phyloP scores from a whole-genome alignment of 2,797 vertebrate genomes.

The Rhabdophis nuchalis region DNA sequence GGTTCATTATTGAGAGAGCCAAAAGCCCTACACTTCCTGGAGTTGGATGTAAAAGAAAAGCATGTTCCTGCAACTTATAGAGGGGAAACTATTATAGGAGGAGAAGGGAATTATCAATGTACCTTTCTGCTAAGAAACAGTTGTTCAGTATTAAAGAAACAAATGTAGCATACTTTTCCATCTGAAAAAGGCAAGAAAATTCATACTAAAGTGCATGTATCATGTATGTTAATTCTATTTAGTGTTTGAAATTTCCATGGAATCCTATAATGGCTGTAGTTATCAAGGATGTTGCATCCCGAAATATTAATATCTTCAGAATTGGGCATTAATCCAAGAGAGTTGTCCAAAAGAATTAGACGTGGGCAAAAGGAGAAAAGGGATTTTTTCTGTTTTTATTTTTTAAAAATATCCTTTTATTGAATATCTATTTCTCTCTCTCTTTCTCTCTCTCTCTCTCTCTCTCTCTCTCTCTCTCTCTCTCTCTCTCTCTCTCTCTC shows the following conservation, averaged over 20 bases:
- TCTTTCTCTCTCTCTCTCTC: too few relatives aligned
- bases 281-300: neutral
- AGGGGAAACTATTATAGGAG: neutral
- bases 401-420: too few relatives aligned
- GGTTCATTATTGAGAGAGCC: neutral
- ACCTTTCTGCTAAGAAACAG: neutral
- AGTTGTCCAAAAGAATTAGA: neutral
- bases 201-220: neutral
- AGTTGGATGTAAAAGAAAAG: neutral
- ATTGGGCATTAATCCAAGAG: neutral
- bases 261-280: neutral
- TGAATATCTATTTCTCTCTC: too few relatives aligned
- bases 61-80: neutral
- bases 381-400: too few relatives aligned
- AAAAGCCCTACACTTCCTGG: constrained; percentile 6
- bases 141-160: neutral
- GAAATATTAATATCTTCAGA: neutral
- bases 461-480: too few relatives aligned
- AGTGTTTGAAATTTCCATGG: neutral
- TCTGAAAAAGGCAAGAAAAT: neutral
- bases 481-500: too few relatives aligned
- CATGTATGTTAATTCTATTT: neutral
- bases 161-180: neutral
- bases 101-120: neutral
- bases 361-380: neutral